Conservation (phyloP, 2,797 vertebrate species). For the Melopsittacus undulatus region DNA sequence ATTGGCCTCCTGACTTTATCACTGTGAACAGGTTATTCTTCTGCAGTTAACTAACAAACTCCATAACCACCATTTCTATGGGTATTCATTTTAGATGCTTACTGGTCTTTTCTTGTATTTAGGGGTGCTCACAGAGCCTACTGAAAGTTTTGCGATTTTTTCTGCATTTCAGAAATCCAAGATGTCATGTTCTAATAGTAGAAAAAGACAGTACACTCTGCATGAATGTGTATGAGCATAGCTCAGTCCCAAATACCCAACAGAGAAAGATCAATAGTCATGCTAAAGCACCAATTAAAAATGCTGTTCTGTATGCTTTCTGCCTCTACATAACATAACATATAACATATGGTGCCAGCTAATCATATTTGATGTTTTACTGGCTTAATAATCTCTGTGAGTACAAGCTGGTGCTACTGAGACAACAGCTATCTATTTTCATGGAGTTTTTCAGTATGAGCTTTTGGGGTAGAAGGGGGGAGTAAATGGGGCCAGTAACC, state of each 20-base stretch:
- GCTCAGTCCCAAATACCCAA: neutral
- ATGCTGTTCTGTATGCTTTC: neutral
- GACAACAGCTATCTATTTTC: neutral
- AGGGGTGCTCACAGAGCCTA: neutral
- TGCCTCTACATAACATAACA: neutral
- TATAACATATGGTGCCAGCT: neutral
- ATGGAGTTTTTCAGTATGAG: neutral
- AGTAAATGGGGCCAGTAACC: neutral
- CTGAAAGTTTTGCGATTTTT: neutral
- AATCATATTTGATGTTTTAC: neutral
- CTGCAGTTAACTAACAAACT: neutral
- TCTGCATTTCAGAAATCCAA: neutral
- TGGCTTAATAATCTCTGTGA: neutral
- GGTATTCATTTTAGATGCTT: neutral
- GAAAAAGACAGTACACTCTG: neutral
- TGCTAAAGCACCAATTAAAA: neutral
- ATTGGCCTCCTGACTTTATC: constrained; percentile 34
- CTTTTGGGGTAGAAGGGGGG: neutral
- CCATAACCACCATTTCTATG: neutral
- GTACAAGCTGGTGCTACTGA: neutral
- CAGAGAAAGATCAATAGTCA: neutral
- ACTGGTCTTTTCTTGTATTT: neutral
- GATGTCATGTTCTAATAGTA: neutral
- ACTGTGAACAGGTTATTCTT: constrained; percentile 26
- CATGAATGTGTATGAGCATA: neutral